These are phyloP conservation scores for Sebastes trivittatus DNA, from an alignment of 2,797 vertebrate genomes.

Conservation along the genomic window DNA sequence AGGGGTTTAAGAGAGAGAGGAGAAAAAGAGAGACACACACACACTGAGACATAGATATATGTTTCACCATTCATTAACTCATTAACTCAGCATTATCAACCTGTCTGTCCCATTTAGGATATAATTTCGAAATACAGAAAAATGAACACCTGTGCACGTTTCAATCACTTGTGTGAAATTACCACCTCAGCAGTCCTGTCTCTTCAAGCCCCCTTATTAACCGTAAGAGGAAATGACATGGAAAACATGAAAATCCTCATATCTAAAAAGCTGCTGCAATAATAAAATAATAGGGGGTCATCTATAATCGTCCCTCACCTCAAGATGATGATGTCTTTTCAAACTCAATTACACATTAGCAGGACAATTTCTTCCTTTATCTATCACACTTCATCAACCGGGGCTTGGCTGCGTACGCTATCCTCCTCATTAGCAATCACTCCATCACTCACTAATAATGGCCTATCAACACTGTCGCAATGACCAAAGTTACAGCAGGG, in stretches of 20 bases:
- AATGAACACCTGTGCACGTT: slow-evolving; percentile 28
- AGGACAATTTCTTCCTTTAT: slow-evolving; percentile 78
- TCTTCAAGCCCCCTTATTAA: slow-evolving; percentile 49
- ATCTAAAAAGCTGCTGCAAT: slow-evolving; percentile 58
- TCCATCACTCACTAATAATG: slow-evolving; percentile 84
- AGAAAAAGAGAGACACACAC: neutral
- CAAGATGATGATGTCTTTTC: slow-evolving; percentile 78
- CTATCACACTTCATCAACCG: slow-evolving; percentile 82
- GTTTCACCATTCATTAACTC: slow-evolving; percentile 36
- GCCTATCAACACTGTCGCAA: slow-evolving; percentile 80
- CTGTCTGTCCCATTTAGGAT: slow-evolving; percentile 13
- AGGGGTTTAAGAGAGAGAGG: neutral
- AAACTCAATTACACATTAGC: slow-evolving; percentile 82
- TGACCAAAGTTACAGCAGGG: slow-evolving; percentile 75
- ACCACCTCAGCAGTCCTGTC: slow-evolving; percentile 36
- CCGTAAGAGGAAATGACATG: slow-evolving; percentile 61
- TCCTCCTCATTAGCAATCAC: slow-evolving; percentile 79
- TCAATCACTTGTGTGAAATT: slow-evolving; percentile 49
- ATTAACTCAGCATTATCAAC: slow-evolving; percentile 29
- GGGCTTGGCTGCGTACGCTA: slow-evolving; percentile 65
- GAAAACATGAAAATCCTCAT: slow-evolving; percentile 64
- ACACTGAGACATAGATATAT: slow-evolving; percentile 2
- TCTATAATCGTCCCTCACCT: slow-evolving; percentile 69
- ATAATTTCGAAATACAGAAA: slow-evolving; percentile 20
- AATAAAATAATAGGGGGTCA: slow-evolving; percentile 73